phyloP scores from a whole-genome alignment of 2,888 invertebrate species.

The Seira musarum region DNA sequence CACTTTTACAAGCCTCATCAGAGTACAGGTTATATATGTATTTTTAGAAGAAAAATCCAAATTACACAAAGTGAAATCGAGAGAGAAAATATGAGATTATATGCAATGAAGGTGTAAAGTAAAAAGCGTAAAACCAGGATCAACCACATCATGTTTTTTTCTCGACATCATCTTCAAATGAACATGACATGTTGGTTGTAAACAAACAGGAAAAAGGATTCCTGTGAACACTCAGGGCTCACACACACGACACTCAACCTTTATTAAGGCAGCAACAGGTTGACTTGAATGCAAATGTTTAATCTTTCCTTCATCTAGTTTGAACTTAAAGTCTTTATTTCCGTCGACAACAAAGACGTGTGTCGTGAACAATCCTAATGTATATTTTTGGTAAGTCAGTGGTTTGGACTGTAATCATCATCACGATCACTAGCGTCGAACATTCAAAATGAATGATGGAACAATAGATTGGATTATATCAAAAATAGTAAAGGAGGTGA shows the following conservation, averaged over 20 bases:
- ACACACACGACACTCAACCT: background rate
- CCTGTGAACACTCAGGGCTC: too few species aligned
- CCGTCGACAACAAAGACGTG: background rate
- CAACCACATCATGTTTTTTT: constrained; percentile 1
- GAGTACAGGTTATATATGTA: background rate
- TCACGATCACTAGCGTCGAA: background rate
- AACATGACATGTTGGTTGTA: constrained; percentile 2
- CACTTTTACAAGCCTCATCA: background rate
- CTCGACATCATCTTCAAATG: background rate
- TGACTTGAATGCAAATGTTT: background rate
- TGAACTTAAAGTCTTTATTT: background rate
- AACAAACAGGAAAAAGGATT: background rate
- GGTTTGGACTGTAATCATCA: background rate
- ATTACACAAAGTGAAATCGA: background rate
- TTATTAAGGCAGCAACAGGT: background rate
- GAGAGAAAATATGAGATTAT: background rate
- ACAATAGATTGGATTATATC: constrained; percentile 9
- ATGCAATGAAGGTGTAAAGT: background rate
- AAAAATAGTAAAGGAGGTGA: constrained; percentile 11
- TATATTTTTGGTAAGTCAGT: constrained; percentile 5
- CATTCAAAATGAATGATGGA: background rate
- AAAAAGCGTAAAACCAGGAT: constrained; percentile 32
- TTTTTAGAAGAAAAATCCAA: constrained; percentile 1
- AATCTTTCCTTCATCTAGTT: background rate
- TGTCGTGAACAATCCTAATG: background rate